Conservation (phyloP, 2,888 invertebrate species). For the Leptura quadrifasciata region DNA sequence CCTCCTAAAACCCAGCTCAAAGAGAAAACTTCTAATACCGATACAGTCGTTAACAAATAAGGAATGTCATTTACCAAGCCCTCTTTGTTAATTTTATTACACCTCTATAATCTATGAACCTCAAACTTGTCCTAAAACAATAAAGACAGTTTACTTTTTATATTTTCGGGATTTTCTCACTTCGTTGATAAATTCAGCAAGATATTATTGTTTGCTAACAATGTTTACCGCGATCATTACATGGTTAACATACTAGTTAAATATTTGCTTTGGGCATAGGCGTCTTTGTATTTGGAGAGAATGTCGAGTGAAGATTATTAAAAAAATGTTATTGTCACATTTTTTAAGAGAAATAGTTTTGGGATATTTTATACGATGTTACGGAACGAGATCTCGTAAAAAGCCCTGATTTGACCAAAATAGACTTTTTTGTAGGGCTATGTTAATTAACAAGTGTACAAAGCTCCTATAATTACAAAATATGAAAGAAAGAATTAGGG, state of each 20-base stretch:
- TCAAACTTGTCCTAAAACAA: conserved; percentile 34
- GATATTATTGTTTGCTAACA: conserved; percentile 32
- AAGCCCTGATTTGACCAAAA: no score
- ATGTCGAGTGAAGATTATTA: neutral
- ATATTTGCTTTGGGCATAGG: conserved; percentile 45
- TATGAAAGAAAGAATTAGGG: no score
- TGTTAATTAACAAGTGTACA: no score
- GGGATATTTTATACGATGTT: no score
- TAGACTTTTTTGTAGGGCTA: no score
- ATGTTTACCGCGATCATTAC: conserved; percentile 40
- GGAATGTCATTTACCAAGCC: conserved; percentile 14
- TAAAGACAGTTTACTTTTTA: conserved; percentile 35
- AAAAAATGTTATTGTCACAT: neutral
- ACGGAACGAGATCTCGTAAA: no score
- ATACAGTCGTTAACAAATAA: conserved; percentile 3
- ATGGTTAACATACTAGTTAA: conserved; percentile 47
- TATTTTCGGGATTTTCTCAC: conserved; percentile 42
- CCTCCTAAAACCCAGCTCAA: neutral
- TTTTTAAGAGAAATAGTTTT: neutral
- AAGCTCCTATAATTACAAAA: no score
- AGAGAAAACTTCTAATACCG: neutral
- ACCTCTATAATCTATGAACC: conserved; percentile 2
- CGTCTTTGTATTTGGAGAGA: conserved; percentile 8
- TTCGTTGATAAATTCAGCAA: conserved; percentile 37
- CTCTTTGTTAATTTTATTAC: conserved; percentile 16